phyloP scores from a whole-genome alignment of 1,140 invertebrate species.

The Diorhabda carinulata region DNA sequence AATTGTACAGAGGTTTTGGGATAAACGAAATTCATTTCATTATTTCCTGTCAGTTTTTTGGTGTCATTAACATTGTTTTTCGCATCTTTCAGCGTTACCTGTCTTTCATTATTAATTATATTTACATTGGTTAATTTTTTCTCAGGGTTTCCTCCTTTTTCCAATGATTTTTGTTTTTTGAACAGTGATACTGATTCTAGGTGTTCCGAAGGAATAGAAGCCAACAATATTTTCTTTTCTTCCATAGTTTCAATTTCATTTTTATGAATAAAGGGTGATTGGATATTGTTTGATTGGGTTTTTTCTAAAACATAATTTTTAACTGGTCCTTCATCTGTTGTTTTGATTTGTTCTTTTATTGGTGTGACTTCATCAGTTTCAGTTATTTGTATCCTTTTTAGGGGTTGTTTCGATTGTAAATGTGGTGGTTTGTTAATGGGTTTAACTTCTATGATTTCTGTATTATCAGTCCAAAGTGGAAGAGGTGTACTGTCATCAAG shows the following conservation, averaged over 20 bases:
- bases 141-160: constrained; percentile 18
- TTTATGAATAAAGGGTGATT: constrained; percentile 25
- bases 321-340: constrained; percentile 5
- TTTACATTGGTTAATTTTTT: constrained; percentile 23
- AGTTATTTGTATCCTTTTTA: constrained; percentile 37
- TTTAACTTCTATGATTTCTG: constrained; percentile 34
- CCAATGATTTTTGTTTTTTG: neutral
- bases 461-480: constrained; percentile 24
- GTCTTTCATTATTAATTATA: constrained; percentile 21
- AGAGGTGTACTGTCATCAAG: constrained; percentile 19
- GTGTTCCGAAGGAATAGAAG: neutral
- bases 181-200: neutral
- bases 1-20: constrained; percentile 42
- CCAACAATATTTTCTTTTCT: constrained; percentile 8
- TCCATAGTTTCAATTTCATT: constrained; percentile 3
- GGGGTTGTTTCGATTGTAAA: constrained; percentile 37
- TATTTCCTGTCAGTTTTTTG: constrained; percentile 16
- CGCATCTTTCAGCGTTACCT: constrained; percentile 20
- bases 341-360: constrained; percentile 3
- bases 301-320: constrained; percentile 29
- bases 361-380: constrained; percentile 29
- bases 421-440: constrained; percentile 39
- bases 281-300: neutral
- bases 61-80: constrained; percentile 29
- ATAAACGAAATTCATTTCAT: constrained; percentile 18